Base-by-base conservation (phyloP, 2,888 invertebrate species). In the Eupithecia exiguata region DNA sequence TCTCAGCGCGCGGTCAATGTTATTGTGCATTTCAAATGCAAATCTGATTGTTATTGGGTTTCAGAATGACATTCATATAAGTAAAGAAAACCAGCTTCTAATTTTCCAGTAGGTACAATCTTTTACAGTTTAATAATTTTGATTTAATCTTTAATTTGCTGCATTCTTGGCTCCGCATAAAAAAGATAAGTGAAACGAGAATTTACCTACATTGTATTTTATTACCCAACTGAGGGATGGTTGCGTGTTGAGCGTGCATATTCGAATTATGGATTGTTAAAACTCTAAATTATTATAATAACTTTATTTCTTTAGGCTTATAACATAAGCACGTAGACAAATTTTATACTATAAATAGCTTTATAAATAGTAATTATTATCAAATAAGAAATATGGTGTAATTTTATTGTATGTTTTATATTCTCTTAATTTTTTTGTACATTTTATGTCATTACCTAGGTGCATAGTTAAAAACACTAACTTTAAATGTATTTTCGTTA, bases 131-230 rank as follows among this genome's bases (percentile, higher is more conserved):
- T 9, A 9, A 6, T 61, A 25, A 18, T 35, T 62, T 30, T n/a
- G 70, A 66, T 71, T 53, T 12, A n/a, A 71, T 71, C 71, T 71
- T 30, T 53, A 30, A 66, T 71, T 18, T 18, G 18, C 30, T 69
- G 16, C 43, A 62, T 62, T 69, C 58, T 62, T 62, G n/a, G 6
- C 61, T 4, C 12, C 5, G 25, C 14, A 5, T 46, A 18, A 35
- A 62, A 12, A 12, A 61, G 36, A 36, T 36, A 36, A 36, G 18
- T 65, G 36, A n/a, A 38, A 65, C 5, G 65, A 38, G 65, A 5
- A 18, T 35, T 18, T 21, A 35, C 61, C 58, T 35, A 65, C 65
- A 65, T 38, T 65, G 65, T 65, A 65, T 65, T 65, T 65, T 65
- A 65, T 65, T 65, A n/a, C 10, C 36, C 36, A 9, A 38, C n/a